Conservation (phyloP, 2,113 vertebrate genomes). For the Anser brachyrhynchus region DNA sequence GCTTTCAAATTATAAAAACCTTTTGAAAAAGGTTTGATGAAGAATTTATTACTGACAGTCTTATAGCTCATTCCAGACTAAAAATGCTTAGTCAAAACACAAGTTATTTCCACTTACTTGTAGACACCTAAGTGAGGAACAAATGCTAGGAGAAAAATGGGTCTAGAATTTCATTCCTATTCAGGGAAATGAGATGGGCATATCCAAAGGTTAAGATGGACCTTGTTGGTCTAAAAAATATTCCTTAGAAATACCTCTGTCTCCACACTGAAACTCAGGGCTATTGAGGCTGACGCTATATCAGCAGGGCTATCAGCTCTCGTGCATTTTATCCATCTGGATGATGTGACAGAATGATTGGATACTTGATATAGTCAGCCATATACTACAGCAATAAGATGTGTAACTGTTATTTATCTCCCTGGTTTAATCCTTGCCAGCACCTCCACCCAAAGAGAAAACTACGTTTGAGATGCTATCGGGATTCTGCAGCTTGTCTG, state of each 20-base stretch:
- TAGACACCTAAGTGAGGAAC: neutral
- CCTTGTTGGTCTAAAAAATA: neutral
- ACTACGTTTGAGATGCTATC: neutral
- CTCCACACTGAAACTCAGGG: neutral
- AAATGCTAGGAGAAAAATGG: neutral
- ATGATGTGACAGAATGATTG: neutral
- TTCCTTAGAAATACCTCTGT: neutral
- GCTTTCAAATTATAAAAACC: neutral
- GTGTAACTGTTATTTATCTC: neutral
- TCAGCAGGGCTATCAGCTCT: neutral
- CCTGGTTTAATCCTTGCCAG: neutral
- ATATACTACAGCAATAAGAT: neutral
- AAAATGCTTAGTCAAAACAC: neutral
- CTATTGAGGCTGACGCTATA: neutral
- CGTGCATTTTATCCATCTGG: neutral
- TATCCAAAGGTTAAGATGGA: neutral
- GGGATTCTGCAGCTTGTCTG: neutral
- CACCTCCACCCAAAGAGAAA: neutral
- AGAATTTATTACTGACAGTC: neutral
- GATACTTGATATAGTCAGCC: neutral
- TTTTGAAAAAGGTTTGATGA: neutral
- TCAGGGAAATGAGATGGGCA: neutral
- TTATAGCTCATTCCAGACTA: neutral
- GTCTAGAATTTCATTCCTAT: neutral
- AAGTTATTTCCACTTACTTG: neutral